Evolutionary conservation across 2,113 vertebrate species (phyloP).

Genomic region (Hemiscyllium ocellatum): DNA sequence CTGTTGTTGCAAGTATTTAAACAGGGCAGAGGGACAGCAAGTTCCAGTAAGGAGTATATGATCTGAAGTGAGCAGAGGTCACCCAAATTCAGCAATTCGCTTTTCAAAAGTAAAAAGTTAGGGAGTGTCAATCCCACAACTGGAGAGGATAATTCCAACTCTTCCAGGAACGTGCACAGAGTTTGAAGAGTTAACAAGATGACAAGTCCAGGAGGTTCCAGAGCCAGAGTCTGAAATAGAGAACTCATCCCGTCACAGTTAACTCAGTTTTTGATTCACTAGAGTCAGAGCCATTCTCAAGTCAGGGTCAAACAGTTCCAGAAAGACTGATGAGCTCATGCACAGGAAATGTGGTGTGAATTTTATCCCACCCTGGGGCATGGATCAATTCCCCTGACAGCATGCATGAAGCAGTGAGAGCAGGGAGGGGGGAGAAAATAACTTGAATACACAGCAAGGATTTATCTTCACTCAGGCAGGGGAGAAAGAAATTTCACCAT

Average conservation of each 20-base stretch:
- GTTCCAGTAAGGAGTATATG: neutral
- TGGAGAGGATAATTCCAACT: neutral
- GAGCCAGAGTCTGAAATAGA: neutral
- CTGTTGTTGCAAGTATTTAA: neutral
- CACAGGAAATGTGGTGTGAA: neutral
- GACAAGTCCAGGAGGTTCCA: neutral
- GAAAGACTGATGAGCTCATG: neutral
- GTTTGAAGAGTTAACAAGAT: neutral
- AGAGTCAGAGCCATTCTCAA: neutral
- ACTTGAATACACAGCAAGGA: neutral
- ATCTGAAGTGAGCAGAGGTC: too few species aligned
- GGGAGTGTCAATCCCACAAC: too few species aligned
- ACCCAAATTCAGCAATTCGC: too few species aligned
- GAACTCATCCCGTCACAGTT: neutral
- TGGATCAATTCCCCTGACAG: neutral
- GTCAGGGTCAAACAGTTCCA: neutral
- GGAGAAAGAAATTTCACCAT: conserved; percentile 34
- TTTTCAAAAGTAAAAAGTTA: neutral
- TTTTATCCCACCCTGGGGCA: neutral
- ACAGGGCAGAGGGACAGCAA: neutral
- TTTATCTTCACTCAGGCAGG: neutral
- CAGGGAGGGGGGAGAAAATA: neutral
- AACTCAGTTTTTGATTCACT: neutral
- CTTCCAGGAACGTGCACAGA: neutral
- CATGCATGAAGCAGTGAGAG: neutral